A percentile compares a stretch with the other conserved stretches of the same genome.
phyloP scores from a whole-genome alignment of 2,888 invertebrate genomes.

The Mimumesa dahlbomi region DNA sequence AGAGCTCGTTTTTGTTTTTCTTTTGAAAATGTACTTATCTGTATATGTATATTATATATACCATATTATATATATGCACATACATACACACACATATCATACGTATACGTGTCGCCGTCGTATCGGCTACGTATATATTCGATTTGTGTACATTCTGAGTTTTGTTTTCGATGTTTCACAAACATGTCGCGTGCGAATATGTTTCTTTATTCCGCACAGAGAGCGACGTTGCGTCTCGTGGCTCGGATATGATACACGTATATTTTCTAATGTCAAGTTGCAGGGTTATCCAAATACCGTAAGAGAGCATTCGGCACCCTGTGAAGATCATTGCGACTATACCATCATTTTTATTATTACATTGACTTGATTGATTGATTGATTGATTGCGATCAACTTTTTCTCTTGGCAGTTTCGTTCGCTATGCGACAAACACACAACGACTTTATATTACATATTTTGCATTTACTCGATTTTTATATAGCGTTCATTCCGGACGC shows the following conservation, averaged over 20 bases:
- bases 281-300: constrained; percentile 82
- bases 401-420: constrained; percentile 55
- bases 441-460: not conserved
- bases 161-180: no score
- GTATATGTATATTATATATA: constrained; percentile 3
- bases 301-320: constrained; percentile 61
- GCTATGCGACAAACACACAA: not conserved
- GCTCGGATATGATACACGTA: constrained; percentile 84
- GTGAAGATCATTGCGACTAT: constrained; percentile 59
- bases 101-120: not conserved
- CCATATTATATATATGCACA: constrained; percentile 11
- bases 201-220: constrained; percentile 52
- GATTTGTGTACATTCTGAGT: no score
- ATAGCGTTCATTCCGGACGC: no score
- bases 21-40: constrained; percentile 1
- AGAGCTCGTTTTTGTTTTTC: no score
- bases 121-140: not conserved
- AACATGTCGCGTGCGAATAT: no score
- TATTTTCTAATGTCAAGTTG: constrained; percentile 77
- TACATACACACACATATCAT: constrained; percentile 30
- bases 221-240: constrained; percentile 78
- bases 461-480: no score
- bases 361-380: constrained; percentile 2
- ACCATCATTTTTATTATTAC: constrained; percentile 1
- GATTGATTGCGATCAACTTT: constrained; percentile 67